Evolutionary conservation across 2,888 invertebrate species (phyloP).

Genomic region (Deilephila porcellus): DNA sequence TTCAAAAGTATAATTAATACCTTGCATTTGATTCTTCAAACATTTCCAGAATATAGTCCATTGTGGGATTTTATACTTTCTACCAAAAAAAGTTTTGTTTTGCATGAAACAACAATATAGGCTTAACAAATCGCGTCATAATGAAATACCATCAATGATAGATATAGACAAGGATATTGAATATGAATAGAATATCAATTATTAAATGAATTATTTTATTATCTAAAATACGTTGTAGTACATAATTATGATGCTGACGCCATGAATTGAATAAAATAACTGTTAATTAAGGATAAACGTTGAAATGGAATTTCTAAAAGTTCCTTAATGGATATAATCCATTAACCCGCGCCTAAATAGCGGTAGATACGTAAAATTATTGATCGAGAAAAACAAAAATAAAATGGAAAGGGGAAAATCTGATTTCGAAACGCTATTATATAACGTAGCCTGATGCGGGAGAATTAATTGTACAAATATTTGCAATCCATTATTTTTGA

Average conservation of each 20-base stretch:
- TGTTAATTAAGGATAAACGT: neutral
- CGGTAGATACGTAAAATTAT: neutral
- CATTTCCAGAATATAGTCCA: too few relatives aligned
- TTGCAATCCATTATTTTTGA: neutral
- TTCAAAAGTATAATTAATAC: too few relatives aligned
- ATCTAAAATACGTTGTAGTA: too few relatives aligned
- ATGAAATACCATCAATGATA: too few relatives aligned
- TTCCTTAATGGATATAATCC: neutral
- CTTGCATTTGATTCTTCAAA: too few relatives aligned
- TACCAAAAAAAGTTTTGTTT: too few relatives aligned
- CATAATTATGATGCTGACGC: neutral
- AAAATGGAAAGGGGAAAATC: constrained; percentile 1
- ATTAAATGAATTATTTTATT: too few relatives aligned
- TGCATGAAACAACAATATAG: too few relatives aligned
- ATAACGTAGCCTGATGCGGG: neutral
- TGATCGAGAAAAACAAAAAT: constrained; percentile 8
- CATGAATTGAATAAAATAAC: neutral
- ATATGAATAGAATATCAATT: too few relatives aligned
- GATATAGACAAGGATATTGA: too few relatives aligned
- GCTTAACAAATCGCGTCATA: too few relatives aligned
- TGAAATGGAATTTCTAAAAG: neutral
- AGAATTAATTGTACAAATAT: neutral
- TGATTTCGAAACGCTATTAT: neutral
- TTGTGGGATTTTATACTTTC: too few relatives aligned
- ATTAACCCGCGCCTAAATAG: neutral